Evolutionary conservation across 2,888 invertebrate genomes (phyloP), one percentile per base, ranked within the genome.

Genomic region (Thymelicus sylvestris): DNA sequence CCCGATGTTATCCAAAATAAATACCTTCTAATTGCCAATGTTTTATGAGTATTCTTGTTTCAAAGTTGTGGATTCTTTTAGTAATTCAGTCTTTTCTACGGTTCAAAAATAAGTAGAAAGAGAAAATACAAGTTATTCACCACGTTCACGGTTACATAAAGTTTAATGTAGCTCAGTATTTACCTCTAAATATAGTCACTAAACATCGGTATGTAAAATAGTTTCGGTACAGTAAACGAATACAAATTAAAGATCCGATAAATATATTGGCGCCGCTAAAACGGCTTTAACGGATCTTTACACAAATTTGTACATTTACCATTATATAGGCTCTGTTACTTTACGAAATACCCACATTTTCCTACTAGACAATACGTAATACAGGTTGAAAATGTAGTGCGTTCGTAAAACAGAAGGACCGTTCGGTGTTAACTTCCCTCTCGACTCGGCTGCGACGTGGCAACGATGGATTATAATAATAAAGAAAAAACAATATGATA

Each of bases 131-230:
- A 83, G 72, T 78, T 78, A 78, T 77, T 24, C 55, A 80, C 78
- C 79, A 80, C 77, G 74, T 81, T 79, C 82, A 82, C 80, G 76
- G 80, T 88, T 90, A 90, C 88, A 86, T 89, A 88, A 64, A 89
- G 85, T 84, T 83, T 80, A 87, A 92, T 75, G 77, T 87, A 87
- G 85, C 85, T 88, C 85, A 87, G 80, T 85, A 86, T 87, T 66
- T 86, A 88, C 83, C 76, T 82, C 86, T 90, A 87, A 84, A 79
- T 88, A 88, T 86, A 88, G 84, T 88, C 88, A 89, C 92, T 93
- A 91, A 71, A 92, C 90, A 88, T 92, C 89, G 87, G 92, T 92
- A 91, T 92, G 90, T 91, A 93, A 93, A 93, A 93, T 93, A 93
- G 88, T 85, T 78, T 75, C 70, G 76, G 78, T 79, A 84, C 88